phyloP scores from a whole-genome alignment of 2,113 vertebrate species.

The Terrapene triunguis region DNA sequence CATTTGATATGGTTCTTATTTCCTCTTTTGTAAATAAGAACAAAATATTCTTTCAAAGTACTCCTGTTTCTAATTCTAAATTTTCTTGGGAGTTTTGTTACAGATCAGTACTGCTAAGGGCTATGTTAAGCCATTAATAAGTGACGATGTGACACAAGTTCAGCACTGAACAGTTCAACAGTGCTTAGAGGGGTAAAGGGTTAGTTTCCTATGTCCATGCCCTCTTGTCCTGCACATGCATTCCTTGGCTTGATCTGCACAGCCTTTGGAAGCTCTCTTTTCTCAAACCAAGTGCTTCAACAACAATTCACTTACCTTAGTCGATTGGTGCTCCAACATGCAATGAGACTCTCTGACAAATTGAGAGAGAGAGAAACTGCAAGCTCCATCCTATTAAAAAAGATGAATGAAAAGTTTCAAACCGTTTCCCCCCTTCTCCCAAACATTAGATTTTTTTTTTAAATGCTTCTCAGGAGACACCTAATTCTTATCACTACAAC shows the following conservation, averaged over 20 bases:
- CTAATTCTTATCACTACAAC: background rate
- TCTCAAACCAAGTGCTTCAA: background rate
- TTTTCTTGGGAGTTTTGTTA: background rate
- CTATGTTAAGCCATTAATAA: background rate
- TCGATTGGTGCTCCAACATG: background rate
- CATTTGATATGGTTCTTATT: background rate
- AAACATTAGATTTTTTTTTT: background rate
- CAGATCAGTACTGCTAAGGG: background rate
- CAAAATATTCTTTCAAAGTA: background rate
- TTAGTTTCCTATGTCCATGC: background rate
- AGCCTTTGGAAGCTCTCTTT: background rate
- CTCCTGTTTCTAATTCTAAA: background rate
- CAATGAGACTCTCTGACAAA: background rate
- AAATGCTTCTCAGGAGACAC: background rate
- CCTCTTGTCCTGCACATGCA: accelerated
- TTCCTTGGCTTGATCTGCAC: background rate
- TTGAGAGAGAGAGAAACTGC: background rate
- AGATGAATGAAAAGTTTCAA: background rate
- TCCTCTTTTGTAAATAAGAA: background rate
- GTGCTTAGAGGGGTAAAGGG: background rate
- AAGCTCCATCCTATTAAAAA: background rate
- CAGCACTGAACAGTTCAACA: background rate
- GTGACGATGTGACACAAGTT: background rate
- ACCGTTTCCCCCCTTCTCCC: background rate
- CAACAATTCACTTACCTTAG: background rate